phyloP scores from a whole-genome alignment of 64 coral and sea anemone genomes.

The Catalaphyllia jardinei region DNA sequence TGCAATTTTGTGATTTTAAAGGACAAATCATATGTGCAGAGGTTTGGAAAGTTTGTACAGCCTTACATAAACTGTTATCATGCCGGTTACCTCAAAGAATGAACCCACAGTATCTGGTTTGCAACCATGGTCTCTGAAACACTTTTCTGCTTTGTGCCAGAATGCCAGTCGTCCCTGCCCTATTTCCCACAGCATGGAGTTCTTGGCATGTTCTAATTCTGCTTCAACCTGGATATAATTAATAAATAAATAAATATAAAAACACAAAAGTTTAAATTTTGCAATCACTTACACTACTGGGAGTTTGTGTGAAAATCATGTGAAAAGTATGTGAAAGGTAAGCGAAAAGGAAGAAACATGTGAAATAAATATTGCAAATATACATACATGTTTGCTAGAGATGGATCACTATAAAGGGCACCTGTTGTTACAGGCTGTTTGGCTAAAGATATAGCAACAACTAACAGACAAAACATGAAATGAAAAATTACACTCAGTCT shows the following conservation, averaged over 20 bases:
- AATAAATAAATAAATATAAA: too few relatives aligned
- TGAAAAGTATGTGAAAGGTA: too few relatives aligned
- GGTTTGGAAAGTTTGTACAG: not conserved
- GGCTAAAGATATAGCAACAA: too few relatives aligned
- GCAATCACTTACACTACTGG: too few relatives aligned
- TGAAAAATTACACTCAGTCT: too few relatives aligned
- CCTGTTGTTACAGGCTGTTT: too few relatives aligned
- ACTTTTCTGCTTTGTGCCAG: constrained; percentile 84
- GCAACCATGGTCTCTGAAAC: constrained; percentile 74
- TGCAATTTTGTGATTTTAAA: too few relatives aligned
- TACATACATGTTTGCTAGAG: not conserved
- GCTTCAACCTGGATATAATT: constrained; percentile 53
- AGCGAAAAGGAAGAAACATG: too few relatives aligned
- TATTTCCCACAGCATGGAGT: constrained; percentile 87
- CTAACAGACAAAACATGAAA: too few relatives aligned
- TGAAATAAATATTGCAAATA: too few relatives aligned
- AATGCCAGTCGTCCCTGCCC: constrained; percentile 84
- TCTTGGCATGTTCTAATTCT: constrained; percentile 70
- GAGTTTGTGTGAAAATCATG: too few relatives aligned
- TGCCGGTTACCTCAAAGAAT: constrained; percentile 74
- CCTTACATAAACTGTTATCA: not conserved
- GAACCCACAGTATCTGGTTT: constrained; percentile 67
- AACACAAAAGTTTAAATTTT: not conserved
- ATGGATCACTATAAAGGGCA: not conserved
- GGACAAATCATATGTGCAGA: not conserved